These are phyloP conservation scores for Spodoptera frugiperda DNA, from an alignment of 1,140 invertebrate genomes.

Conservation along the genomic window DNA sequence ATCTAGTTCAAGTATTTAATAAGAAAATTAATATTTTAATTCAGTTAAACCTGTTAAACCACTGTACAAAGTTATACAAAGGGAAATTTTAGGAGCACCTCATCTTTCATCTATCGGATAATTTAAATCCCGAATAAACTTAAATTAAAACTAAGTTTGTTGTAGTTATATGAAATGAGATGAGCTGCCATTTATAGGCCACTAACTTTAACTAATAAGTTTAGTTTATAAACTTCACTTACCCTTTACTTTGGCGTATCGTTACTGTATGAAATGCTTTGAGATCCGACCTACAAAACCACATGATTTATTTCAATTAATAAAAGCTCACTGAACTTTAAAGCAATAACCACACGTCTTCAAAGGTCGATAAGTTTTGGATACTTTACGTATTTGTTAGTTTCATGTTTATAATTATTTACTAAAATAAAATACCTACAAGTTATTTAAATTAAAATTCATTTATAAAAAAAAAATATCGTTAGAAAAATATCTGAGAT, in stretches of 20 bases:
- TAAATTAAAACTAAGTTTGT: background rate
- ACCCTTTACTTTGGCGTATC: too few relatives aligned
- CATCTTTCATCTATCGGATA: background rate
- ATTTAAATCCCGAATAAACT: background rate
- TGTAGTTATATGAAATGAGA: background rate
- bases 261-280: background rate
- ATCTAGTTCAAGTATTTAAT: too few relatives aligned
- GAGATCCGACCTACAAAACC: background rate
- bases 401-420: too few relatives aligned
- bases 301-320: background rate
- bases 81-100: too few relatives aligned
- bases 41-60: too few relatives aligned
- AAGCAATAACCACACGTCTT: background rate
- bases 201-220: background rate
- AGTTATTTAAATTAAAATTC: too few relatives aligned
- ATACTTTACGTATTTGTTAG: too few relatives aligned
- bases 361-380: background rate
- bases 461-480: too few relatives aligned
- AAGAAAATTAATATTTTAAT: too few relatives aligned
- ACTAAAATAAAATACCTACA: too few relatives aligned
- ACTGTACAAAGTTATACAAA: too few relatives aligned
- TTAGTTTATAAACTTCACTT: conserved; percentile 15
- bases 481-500: too few relatives aligned
- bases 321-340: background rate
- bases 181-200: background rate